Conservation (phyloP, 2,113 vertebrate species). For the Dendrocopos noguchii region DNA sequence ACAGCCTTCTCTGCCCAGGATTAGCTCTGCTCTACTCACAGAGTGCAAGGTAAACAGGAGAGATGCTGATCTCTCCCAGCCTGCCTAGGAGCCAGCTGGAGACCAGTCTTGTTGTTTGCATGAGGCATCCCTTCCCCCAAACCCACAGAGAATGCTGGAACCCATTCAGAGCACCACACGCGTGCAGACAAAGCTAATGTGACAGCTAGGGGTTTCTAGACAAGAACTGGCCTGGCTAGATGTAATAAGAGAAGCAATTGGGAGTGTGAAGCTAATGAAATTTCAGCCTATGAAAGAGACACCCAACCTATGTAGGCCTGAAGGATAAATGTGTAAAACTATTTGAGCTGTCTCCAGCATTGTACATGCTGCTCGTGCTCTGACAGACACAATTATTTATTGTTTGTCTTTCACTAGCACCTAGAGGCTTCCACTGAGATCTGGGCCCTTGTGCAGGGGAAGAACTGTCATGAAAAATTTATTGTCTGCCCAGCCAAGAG, state of each 20-base stretch:
- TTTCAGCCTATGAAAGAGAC: not conserved
- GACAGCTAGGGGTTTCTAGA: not conserved
- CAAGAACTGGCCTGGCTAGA: not conserved
- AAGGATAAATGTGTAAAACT: conserved; percentile 1
- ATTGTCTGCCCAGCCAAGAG: not conserved
- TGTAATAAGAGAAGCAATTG: not conserved
- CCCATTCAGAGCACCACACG: not conserved
- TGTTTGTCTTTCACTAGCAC: not conserved
- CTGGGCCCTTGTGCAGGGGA: not conserved
- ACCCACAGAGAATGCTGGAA: not conserved
- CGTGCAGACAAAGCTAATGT: not conserved
- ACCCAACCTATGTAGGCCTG: not conserved
- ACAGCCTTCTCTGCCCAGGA: not conserved
- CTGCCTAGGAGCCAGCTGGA: not conserved
- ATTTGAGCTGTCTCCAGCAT: not conserved
- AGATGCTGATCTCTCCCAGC: not conserved
- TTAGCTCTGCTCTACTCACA: not conserved
- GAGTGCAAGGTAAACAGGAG: not conserved
- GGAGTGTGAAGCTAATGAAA: not conserved
- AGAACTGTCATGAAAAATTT: not conserved
- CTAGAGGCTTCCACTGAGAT: not conserved
- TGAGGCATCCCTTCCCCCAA: not conserved
- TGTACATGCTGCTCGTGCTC: not conserved
- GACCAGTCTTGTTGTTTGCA: not conserved
- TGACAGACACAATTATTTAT: not conserved